A percentile compares a stretch with the other conserved stretches of the same genome.
Evolutionary conservation across 2,888 invertebrate species (phyloP).

Genomic region (Stenchaetothrips biformis): DNA sequence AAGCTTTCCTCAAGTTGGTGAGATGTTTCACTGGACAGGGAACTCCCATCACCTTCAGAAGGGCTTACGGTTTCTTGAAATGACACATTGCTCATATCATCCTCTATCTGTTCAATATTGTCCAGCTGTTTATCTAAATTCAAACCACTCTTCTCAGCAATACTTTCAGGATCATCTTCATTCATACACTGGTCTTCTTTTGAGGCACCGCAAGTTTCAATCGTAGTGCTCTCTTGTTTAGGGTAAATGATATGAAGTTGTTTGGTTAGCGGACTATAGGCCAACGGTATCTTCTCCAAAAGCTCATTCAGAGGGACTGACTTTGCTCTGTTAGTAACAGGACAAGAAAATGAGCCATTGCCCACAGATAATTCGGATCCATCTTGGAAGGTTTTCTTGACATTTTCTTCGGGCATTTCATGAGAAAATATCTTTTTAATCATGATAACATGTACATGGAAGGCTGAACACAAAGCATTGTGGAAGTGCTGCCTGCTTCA

Average conservation of each 20-base stretch:
- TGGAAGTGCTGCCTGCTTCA: too few species aligned
- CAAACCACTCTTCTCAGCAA: slow-evolving; percentile 52
- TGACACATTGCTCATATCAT: slow-evolving; percentile 5
- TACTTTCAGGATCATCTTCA: slow-evolving; percentile 51
- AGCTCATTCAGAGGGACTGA: slow-evolving; percentile 60
- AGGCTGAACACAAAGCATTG: too few species aligned
- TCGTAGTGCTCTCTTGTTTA: slow-evolving; percentile 36
- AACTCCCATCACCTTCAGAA: slow-evolving; percentile 54
- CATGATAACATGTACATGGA: background rate
- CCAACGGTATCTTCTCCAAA: slow-evolving; percentile 66
- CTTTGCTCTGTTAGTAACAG: slow-evolving; percentile 8
- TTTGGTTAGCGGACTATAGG: slow-evolving; percentile 69
- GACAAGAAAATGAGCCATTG: background rate
- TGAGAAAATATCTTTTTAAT: background rate
- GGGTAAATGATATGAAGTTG: slow-evolving; percentile 53
- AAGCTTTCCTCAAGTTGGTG: slow-evolving; percentile 52
- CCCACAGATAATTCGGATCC: background rate
- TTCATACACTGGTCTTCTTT: slow-evolving; percentile 49
- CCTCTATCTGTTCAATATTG: background rate
- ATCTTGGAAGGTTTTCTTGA: background rate
- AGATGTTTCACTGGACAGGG: slow-evolving; percentile 55
- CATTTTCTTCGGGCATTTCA: background rate
- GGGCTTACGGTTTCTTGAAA: slow-evolving; percentile 46
- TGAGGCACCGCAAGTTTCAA: slow-evolving; percentile 48
- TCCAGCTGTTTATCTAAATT: slow-evolving; percentile 39